Base-by-base conservation (phyloP, 2,888 invertebrate species). In the Clivina fossor region DNA sequence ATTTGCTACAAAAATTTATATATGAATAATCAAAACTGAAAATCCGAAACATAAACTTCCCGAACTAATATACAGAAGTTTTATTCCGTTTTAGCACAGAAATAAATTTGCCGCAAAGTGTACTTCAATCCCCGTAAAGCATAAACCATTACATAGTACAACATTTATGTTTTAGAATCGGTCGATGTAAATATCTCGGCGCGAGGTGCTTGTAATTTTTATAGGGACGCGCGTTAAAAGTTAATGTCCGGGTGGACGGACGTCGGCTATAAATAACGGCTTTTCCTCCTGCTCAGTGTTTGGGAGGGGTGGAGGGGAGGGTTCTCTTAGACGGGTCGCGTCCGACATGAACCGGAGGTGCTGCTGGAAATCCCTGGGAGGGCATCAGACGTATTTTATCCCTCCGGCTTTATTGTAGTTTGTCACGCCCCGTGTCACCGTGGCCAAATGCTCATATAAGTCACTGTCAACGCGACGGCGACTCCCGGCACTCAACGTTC, bases 381-480 rank as follows among this genome's bases (percentile, higher is more conserved):
- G 46, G 47, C 40, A 47, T 37, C 19, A 22, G 58, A 56, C 60
- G 62, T 65, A 64, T 63, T 66, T 64, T 61, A 64, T 64, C 62
- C 55, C 62, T 51, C 60, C 48, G 59, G 60, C 59, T 63, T 64
- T 65, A 66, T 65, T 64, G 64, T 62, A 61, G 60, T 64, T 64
- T 64, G 64, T 64, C 65, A 65, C 65, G 65, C 63, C 64, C 62
- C 43, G 53, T 56, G 62, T 62, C 63, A 60, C 60, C 56, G 60
- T 57, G 58, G 60, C 60, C 62, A 61, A 61, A 63, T 62, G 62
- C 61, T 57, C 57, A 61, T 55, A 64, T 65, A 63, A 63, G 64
- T 65, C 62, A 63, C 59, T 60, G 59, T 58, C 57, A 41, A 44
- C 56, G 40, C 48, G n/a, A 24, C 28, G n/a, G n/a, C n/a, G n/a